A percentile compares a stretch with the other conserved stretches of the same genome.
phyloP scores from a whole-genome alignment of 1,140 invertebrate genomes.

The Eumaeus atala region DNA sequence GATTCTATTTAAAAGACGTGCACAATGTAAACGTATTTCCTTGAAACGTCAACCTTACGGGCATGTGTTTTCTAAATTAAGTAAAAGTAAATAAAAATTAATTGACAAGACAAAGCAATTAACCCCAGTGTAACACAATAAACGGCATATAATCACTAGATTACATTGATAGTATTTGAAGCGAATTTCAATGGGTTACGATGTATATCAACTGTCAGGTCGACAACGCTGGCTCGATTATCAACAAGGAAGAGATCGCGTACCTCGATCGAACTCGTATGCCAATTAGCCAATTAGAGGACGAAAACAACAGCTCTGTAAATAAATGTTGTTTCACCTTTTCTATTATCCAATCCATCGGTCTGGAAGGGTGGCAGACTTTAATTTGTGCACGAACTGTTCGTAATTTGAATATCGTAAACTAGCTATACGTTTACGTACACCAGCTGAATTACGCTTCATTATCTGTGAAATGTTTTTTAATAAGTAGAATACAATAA shows the following conservation, averaged over 20 bases:
- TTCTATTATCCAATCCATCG: conserved; percentile 21
- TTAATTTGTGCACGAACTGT: too few species aligned
- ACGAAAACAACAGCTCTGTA: conserved; percentile 37
- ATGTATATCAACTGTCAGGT: conserved; percentile 60
- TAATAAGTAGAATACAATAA: too few species aligned
- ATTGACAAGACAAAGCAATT: conserved; percentile 19
- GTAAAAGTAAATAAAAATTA: too few species aligned
- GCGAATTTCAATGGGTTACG: conserved; percentile 56
- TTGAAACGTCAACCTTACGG: too few species aligned
- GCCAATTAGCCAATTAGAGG: conserved; percentile 72
- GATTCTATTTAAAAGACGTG: too few species aligned
- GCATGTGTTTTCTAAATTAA: too few species aligned
- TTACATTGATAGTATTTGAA: conserved; percentile 26
- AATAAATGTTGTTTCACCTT: conserved; percentile 1
- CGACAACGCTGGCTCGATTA: conserved; percentile 51
- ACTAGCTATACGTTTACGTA: too few species aligned
- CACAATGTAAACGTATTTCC: too few species aligned
- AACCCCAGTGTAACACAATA: conserved; percentile 22
- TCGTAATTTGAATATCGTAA: too few species aligned
- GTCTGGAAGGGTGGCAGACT: neutral
- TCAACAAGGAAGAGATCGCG: conserved; percentile 61
- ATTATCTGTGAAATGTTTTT: too few species aligned
- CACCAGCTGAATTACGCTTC: too few species aligned
- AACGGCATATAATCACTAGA: conserved; percentile 25
- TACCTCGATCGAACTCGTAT: conserved; percentile 59